Evolutionary conservation across 2,888 invertebrate genomes (phyloP).

Genomic region (Eupithecia insigniata): DNA sequence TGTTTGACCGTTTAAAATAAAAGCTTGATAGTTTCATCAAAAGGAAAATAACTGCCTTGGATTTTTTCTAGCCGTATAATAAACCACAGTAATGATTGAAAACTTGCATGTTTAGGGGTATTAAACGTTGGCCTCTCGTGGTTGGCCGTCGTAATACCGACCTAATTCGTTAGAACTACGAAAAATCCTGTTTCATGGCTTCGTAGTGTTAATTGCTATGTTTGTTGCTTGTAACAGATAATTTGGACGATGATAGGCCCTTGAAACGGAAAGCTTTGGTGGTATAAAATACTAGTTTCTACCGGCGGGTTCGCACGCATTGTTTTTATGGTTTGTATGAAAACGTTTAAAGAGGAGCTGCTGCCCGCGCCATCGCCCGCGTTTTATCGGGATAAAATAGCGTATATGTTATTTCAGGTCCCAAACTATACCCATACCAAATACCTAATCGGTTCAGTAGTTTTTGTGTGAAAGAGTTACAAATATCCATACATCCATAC

Average conservation of each 20-base stretch:
- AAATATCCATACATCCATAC: too few relatives aligned
- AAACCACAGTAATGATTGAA: constrained; percentile 62
- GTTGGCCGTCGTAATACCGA: constrained; percentile 62
- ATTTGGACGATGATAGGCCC: constrained; percentile 24
- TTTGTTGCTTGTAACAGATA: constrained; percentile 39
- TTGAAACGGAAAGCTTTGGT: constrained; percentile 22
- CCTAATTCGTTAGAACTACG: constrained; percentile 68
- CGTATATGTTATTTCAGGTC: too few relatives aligned
- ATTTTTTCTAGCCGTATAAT: constrained; percentile 18
- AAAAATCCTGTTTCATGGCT: constrained; percentile 60
- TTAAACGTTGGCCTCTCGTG: constrained; percentile 66
- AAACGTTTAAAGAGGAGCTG: too few relatives aligned
- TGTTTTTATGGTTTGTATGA: too few relatives aligned
- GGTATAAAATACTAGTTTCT: constrained; percentile 3
- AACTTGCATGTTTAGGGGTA: constrained; percentile 72
- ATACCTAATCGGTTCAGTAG: too few relatives aligned
- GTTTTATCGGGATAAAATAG: too few relatives aligned
- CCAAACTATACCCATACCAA: too few relatives aligned
- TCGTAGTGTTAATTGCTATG: constrained; percentile 59
- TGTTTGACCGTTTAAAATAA: constrained; percentile 12
- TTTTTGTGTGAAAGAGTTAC: too few relatives aligned
- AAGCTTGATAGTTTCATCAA: constrained; percentile 19
- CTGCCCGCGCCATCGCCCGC: too few relatives aligned
- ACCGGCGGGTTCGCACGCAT: too few relatives aligned
- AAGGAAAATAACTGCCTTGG: constrained; percentile 19